Percentiles rank a stretch among this genome's conserved stretches.
These are phyloP conservation scores for Lissonota sp. DNA, from an alignment of 2,888 invertebrate genomes.

Conservation along the genomic window DNA sequence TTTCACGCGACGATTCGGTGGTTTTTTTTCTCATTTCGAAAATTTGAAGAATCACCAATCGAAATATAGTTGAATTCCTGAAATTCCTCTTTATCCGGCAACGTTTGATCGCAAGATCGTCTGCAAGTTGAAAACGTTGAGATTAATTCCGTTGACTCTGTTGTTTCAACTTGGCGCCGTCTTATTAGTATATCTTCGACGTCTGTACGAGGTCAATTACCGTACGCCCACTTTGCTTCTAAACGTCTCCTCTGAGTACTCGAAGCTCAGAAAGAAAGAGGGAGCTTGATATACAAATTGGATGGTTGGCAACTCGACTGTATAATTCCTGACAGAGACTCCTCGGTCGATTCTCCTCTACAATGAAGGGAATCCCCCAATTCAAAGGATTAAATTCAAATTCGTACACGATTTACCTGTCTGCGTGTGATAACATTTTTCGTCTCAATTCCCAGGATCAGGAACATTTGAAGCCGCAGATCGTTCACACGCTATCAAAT, in stretches of 20 bases:
- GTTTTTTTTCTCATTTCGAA: neutral
- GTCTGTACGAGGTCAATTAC: constrained; percentile 53
- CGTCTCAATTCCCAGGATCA: constrained; percentile 88
- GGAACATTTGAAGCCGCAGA: constrained; percentile 96
- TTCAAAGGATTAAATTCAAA: neutral
- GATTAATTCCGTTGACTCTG: constrained; percentile 17
- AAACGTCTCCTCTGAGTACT: constrained; percentile 39
- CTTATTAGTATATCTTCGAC: constrained; percentile 43
- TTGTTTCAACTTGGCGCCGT: constrained; percentile 32
- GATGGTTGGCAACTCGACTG: constrained; percentile 37
- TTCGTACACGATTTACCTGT: too few species aligned
- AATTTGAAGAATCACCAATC: too few species aligned
- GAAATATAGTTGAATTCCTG: too few species aligned
- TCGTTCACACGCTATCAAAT: constrained; percentile 95
- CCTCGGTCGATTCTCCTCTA: constrained; percentile 36
- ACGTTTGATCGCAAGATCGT: too few species aligned
- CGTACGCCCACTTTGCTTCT: constrained; percentile 49
- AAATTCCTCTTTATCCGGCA: too few species aligned
- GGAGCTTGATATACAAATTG: constrained; percentile 41
- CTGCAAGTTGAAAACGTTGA: neutral
- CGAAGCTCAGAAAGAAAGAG: neutral
- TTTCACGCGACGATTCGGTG: neutral
- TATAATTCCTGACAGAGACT: constrained; percentile 11
- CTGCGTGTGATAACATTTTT: too few species aligned
- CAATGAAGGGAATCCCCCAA: neutral